Evolutionary conservation across 2,888 invertebrate genomes (phyloP).

Genomic region (Platerodrilus igneus): DNA sequence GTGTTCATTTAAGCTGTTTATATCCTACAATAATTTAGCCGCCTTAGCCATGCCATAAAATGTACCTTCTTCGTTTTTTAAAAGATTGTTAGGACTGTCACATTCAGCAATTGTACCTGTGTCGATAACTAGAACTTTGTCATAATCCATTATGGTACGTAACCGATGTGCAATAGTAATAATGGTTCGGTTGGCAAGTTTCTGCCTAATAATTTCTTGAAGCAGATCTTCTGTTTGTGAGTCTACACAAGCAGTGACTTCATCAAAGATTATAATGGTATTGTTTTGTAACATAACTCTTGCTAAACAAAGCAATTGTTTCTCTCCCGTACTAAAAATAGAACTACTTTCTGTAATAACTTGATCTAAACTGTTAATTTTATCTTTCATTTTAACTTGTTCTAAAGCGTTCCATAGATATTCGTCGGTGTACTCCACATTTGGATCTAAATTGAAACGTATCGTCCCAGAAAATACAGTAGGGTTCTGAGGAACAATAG

Average conservation of each 20-base stretch:
- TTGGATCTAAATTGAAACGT: too few species aligned
- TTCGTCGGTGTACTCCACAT: too few species aligned
- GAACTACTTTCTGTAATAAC: neutral
- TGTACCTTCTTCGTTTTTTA: neutral
- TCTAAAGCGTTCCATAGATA: too few species aligned
- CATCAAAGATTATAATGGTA: neutral
- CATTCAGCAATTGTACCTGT: neutral
- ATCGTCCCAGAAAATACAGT: too few species aligned
- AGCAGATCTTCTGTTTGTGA: neutral
- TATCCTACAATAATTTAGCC: too few species aligned
- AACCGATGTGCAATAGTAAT: neutral
- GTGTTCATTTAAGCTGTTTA: too few species aligned
- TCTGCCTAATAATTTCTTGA: neutral
- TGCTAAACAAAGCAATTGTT: neutral
- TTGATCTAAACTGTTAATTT: neutral
- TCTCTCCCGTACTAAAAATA: neutral
- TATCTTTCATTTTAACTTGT: too few species aligned
- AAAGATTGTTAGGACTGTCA: neutral
- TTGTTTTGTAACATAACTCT: neutral
- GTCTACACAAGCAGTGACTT: too few species aligned
- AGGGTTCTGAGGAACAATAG: too few species aligned
- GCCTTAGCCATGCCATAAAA: neutral
- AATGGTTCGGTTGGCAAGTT: neutral
- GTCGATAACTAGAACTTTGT: neutral
- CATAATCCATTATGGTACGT: neutral